Conservation (phyloP, 2,797 vertebrate genomes). For the Valencia hispanica region DNA sequence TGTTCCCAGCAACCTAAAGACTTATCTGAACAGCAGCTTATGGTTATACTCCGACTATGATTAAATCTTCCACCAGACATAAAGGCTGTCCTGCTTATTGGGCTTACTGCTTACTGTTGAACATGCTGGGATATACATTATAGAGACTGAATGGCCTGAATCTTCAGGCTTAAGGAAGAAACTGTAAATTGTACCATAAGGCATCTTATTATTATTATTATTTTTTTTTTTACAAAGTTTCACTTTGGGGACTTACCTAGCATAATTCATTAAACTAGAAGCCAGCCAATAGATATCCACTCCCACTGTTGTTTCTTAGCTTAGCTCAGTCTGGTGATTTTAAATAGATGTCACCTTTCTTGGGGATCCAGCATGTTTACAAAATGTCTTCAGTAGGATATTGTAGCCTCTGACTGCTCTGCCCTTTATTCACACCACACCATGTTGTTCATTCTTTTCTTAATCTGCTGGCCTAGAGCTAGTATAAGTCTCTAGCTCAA, state of each 20-base stretch:
- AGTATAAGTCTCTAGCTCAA: background rate
- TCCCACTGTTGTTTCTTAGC: background rate
- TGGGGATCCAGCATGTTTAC: slow-evolving; percentile 1
- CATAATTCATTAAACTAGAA: background rate
- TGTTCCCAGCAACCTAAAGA: background rate
- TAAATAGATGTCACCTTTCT: background rate
- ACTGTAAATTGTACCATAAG: too few species aligned
- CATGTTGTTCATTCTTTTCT: background rate
- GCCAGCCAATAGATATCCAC: background rate
- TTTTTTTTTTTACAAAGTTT: background rate
- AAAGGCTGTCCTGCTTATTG: too few species aligned
- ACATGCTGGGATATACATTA: background rate
- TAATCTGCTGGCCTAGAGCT: background rate
- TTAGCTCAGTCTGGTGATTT: background rate
- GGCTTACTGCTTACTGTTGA: background rate
- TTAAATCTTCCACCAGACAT: background rate
- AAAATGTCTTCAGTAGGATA: background rate
- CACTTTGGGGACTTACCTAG: background rate
- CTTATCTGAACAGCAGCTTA: background rate
- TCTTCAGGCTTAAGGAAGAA: too few species aligned
- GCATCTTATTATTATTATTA: too few species aligned
- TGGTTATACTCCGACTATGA: background rate
- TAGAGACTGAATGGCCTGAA: background rate
- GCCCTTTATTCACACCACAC: background rate
- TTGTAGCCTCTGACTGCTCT: background rate